phyloP scores from a whole-genome alignment of 2,888 invertebrate genomes.

The Thumatha senex region DNA sequence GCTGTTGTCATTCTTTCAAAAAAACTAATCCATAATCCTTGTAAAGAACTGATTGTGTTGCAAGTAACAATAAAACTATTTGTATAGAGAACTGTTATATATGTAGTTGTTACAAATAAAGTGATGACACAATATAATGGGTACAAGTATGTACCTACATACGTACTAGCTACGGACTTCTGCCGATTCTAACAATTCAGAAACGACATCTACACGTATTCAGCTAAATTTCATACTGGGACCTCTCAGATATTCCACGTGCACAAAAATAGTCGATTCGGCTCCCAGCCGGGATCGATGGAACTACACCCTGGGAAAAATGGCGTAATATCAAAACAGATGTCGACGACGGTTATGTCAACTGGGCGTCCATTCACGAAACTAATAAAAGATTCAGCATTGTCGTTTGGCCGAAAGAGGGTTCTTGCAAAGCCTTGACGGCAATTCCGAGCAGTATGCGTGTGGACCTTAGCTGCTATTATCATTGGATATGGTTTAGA shows the following conservation, averaged over 20 bases:
- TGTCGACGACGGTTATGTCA: constrained; percentile 80
- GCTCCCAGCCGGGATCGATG: constrained; percentile 58
- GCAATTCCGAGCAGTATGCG: constrained; percentile 51
- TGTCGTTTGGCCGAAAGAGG: constrained; percentile 73
- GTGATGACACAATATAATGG: constrained; percentile 18
- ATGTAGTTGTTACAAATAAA: constrained; percentile 20
- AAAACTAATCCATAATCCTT: too few species aligned
- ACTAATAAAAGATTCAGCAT: constrained; percentile 83
- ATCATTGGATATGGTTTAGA: constrained; percentile 62
- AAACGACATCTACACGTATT: constrained; percentile 33
- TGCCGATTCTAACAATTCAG: constrained; percentile 35
- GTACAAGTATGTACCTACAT: too few species aligned
- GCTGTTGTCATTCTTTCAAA: too few species aligned
- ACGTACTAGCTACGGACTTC: constrained; percentile 20
- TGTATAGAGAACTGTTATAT: constrained; percentile 13
- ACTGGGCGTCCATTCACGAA: constrained; percentile 78
- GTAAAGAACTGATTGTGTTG: constrained; percentile 11
- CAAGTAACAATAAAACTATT: constrained; percentile 13
- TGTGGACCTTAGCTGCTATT: constrained; percentile 59
- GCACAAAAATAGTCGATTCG: constrained; percentile 64
- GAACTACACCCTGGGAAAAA: constrained; percentile 58
- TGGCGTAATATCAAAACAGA: constrained; percentile 80
- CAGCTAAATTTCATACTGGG: constrained; percentile 58
- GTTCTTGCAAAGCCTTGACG: constrained; percentile 63
- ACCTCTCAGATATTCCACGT: constrained; percentile 63